Conservation (phyloP, 2,797 vertebrate genomes). For the Cryptoprocta ferox region DNA sequence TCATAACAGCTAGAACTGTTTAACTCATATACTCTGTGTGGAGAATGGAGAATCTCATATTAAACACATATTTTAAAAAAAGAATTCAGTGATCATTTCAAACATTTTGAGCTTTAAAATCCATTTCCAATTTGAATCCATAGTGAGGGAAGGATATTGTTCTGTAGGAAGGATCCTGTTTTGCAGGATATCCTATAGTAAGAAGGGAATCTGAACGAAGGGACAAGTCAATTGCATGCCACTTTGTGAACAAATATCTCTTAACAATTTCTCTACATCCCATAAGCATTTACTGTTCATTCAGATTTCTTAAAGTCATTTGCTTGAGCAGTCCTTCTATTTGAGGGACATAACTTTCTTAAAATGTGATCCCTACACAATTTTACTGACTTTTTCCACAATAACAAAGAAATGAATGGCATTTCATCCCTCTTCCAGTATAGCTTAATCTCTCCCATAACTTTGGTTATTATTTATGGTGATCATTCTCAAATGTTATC, state of each 20-base stretch:
- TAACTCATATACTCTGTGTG: background rate
- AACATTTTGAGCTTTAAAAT: constrained; percentile 26
- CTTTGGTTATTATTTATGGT: constrained; percentile 34
- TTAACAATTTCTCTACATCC: background rate
- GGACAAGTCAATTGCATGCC: background rate
- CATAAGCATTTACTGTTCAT: background rate
- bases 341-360: background rate
- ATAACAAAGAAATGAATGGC: background rate
- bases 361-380: background rate
- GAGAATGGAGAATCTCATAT: background rate
- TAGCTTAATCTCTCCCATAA: background rate
- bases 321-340: background rate
- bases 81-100: background rate
- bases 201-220: background rate
- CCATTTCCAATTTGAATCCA: background rate
- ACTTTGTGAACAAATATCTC: background rate
- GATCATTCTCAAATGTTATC: constrained; percentile 19
- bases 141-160: background rate
- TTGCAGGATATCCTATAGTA: background rate
- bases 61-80: background rate
- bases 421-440: background rate
- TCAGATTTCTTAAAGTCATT: background rate
- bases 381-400: background rate
- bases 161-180: background rate
- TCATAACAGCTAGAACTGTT: background rate